These are phyloP conservation scores for Gallinago paraguaiae DNA, from an alignment of 2,113 vertebrate species.

Conservation along the genomic window DNA sequence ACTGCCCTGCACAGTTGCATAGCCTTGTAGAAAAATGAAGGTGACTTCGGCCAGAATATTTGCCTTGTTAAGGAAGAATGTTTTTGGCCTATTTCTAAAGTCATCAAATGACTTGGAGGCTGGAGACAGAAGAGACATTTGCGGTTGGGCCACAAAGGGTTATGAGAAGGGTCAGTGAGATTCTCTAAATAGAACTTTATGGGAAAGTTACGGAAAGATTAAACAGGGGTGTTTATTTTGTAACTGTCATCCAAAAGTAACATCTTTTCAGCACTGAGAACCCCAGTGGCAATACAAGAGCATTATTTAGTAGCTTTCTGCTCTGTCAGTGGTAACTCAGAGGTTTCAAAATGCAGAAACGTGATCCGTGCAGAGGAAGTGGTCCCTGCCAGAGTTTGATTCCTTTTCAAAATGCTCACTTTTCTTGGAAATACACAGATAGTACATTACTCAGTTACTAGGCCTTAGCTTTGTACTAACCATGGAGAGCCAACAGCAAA, in stretches of 20 bases:
- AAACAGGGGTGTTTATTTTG: not conserved
- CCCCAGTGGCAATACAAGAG: not conserved
- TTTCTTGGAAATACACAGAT: not conserved
- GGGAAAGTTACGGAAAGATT: not conserved
- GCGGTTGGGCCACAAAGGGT: not conserved
- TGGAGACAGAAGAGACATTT: not conserved
- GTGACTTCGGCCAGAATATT: not conserved
- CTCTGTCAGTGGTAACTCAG: not conserved
- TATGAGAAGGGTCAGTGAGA: not conserved
- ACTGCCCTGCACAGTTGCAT: too few species aligned
- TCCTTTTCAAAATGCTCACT: not conserved
- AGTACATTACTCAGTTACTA: not conserved
- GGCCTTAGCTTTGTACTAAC: not conserved
- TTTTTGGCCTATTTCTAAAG: not conserved
- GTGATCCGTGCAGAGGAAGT: not conserved
- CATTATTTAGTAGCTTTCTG: not conserved
- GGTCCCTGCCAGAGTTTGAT: not conserved
- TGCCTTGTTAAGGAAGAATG: not conserved
- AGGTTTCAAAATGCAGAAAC: not conserved
- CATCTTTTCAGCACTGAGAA: not conserved
- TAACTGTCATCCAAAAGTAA: not conserved
- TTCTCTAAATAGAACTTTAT: not conserved
- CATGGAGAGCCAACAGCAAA: fast-evolving
- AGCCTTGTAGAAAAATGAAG: not conserved
- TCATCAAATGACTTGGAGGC: not conserved